Evolutionary conservation across 1,140 invertebrate species (phyloP).

Genomic region (Leucophenga varia): DNA sequence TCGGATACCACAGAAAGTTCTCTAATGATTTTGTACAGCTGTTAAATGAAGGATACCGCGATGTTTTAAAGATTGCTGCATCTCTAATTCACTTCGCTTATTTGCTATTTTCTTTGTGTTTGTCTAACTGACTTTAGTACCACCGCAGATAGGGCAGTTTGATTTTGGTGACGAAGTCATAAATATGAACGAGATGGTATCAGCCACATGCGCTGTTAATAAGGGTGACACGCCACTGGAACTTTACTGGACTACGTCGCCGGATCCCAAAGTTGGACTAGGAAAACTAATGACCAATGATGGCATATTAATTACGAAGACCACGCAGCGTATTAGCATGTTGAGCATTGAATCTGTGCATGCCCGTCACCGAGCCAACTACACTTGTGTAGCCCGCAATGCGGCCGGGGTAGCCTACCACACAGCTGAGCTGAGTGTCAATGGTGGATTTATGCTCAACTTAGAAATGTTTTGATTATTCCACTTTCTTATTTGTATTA

Average conservation of each 20-base stretch:
- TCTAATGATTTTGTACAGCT: too few relatives aligned
- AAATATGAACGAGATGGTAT: constrained; percentile 71
- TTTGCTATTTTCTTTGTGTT: too few relatives aligned
- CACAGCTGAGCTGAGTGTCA: constrained; percentile 68
- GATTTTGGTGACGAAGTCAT: constrained; percentile 70
- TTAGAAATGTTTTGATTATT: constrained; percentile 12
- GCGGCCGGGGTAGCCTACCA: constrained; percentile 71
- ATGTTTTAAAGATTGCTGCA: too few relatives aligned
- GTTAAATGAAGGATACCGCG: too few relatives aligned
- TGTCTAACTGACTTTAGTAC: constrained; percentile 57
- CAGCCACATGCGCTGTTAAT: constrained; percentile 76
- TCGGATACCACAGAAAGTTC: too few relatives aligned
- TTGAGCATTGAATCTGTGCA: constrained; percentile 68
- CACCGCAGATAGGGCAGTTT: constrained; percentile 70
- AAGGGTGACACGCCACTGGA: constrained; percentile 83
- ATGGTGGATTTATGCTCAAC: too few relatives aligned
- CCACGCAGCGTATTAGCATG: constrained; percentile 68
- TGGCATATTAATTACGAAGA: constrained; percentile 62
- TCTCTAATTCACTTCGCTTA: too few relatives aligned
- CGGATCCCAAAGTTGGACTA: constrained; percentile 39
- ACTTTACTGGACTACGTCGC: constrained; percentile 67
- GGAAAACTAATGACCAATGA: constrained; percentile 48
- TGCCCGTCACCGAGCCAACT: constrained; percentile 68
- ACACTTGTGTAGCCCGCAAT: constrained; percentile 75
- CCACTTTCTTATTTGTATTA: constrained; percentile 14